These are phyloP conservation scores for Vollenhovia emeryi DNA, from an alignment of 1,140 invertebrate genomes.

Conservation along the genomic window DNA sequence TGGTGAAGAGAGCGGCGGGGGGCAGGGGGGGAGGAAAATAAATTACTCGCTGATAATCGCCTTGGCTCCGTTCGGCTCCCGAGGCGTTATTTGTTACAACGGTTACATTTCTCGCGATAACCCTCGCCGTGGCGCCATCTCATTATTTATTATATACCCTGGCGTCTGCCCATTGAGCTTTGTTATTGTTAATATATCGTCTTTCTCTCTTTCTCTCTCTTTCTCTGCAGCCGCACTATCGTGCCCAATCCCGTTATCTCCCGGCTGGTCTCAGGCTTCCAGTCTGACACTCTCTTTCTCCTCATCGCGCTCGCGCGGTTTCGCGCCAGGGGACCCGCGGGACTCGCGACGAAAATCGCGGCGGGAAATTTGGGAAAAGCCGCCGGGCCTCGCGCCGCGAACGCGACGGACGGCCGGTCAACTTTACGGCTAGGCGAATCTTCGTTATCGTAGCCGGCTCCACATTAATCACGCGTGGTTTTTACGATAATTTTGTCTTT, in stretches of 20 bases:
- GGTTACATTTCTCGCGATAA: conserved; percentile 77
- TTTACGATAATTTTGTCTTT: conserved; percentile 37
- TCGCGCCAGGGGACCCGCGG: background rate
- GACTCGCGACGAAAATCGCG: background rate
- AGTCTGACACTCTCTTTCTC: conserved; percentile 7
- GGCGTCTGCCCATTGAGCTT: conserved; percentile 37
- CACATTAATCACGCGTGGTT: conserved; percentile 9
- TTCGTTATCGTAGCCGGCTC: conserved; percentile 28
- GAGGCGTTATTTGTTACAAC: conserved; percentile 74
- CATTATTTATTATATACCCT: conserved; percentile 74
- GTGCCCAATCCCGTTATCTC: conserved; percentile 62
- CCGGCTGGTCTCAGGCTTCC: conserved; percentile 10
- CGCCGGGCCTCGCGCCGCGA: background rate
- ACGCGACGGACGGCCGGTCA: background rate
- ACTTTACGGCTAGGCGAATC: background rate
- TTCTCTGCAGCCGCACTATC: conserved; percentile 58
- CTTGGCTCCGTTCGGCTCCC: conserved; percentile 65
- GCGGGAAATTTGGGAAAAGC: background rate
- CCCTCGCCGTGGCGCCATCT: conserved; percentile 78
- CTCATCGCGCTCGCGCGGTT: background rate
- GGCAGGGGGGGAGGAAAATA: conserved; percentile 66
- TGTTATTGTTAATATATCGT: conserved; percentile 67
- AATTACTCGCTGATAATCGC: conserved; percentile 75
- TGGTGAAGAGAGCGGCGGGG: conserved; percentile 54
- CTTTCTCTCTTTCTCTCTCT: conserved; percentile 19